phyloP scores from a whole-genome alignment of 1,140 invertebrate species.

The Centruroides vittatus region DNA sequence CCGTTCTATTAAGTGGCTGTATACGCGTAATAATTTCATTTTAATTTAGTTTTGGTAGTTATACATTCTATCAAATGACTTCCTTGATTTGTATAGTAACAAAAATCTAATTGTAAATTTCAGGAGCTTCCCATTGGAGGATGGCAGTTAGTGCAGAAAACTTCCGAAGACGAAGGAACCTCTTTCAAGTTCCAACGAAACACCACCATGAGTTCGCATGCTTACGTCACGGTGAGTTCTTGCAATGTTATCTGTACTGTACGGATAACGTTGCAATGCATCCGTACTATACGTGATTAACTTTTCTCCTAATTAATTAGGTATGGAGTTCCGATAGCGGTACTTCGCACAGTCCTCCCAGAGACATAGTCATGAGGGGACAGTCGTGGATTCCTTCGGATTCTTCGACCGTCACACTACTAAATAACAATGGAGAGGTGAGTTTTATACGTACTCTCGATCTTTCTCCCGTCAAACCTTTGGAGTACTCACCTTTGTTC shows the following conservation, averaged over 20 bases:
- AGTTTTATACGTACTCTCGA: background rate
- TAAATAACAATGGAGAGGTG: constrained; percentile 56
- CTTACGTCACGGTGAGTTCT: background rate
- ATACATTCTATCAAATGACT: too few species aligned
- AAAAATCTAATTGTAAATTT: too few species aligned
- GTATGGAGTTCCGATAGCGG: constrained; percentile 33
- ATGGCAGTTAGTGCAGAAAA: constrained; percentile 6
- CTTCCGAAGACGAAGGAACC: constrained; percentile 2
- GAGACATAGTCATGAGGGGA: constrained; percentile 83
- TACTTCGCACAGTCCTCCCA: constrained; percentile 61
- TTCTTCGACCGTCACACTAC: constrained; percentile 55
- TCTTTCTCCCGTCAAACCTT: too few species aligned
- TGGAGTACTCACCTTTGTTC: too few species aligned
- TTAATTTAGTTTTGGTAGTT: too few species aligned
- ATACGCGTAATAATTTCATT: too few species aligned
- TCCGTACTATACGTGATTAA: too few species aligned
- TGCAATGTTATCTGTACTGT: too few species aligned
- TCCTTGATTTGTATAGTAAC: too few species aligned
- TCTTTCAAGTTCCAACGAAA: constrained; percentile 10
- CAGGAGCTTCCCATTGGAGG: constrained; percentile 8
- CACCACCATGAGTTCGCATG: constrained; percentile 3
- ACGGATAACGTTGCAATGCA: too few species aligned
- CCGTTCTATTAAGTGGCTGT: too few species aligned
- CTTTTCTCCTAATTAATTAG: constrained; percentile 2
- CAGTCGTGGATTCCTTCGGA: constrained; percentile 75